Base-by-base conservation (phyloP, 2,888 invertebrate species). In the Rhagonycha lutea region DNA sequence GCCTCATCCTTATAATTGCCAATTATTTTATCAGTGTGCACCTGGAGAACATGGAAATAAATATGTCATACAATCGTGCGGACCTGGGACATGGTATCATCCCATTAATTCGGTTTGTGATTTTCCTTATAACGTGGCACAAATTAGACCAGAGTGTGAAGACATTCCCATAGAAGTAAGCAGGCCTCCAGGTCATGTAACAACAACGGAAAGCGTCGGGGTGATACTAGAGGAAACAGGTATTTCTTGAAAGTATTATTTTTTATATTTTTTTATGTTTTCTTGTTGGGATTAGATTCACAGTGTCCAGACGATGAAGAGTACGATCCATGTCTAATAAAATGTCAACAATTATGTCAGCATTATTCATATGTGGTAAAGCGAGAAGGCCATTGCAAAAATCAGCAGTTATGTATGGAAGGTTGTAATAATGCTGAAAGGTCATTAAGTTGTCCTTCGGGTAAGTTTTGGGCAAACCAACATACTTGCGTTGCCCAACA, bases 331-430 rank as follows among this genome's bases (percentile, higher is more conserved):
- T 96, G 96, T 83, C 94, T 94, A 0, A 91, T 93, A 82, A 89
- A 91, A 10, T 96, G 96, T 84, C 91, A 92, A 78, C 90, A 90
- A 76, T 88, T 94, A 0, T 96, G 96, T 83, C 89, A 92, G 71
- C 91, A 91, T 83, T 95, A 92, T 85, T 89, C 89, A 61, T 87
- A 89, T 70, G 72, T 81, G 0, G 81, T 91, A 12, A 82, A 86
- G 70, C 80, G 85, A 3, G 82, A 86, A 14, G 90, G 89, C 0
- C 81, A 87, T 18, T 92, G 92, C 80, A 75, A 79, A n/a, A 82
- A 85, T 1, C 87, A 88, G 71, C 84, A 89, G 82, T 89, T 89
- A 71, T 86, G 87, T 72, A 85, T 85, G 78, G 74, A 83, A 70
- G 87, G 86, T 24, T 88, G 88, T 79, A 84, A 86, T 0, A 79